Base-by-base conservation (phyloP, 2,888 invertebrate species). In the Andrena bicolor region DNA sequence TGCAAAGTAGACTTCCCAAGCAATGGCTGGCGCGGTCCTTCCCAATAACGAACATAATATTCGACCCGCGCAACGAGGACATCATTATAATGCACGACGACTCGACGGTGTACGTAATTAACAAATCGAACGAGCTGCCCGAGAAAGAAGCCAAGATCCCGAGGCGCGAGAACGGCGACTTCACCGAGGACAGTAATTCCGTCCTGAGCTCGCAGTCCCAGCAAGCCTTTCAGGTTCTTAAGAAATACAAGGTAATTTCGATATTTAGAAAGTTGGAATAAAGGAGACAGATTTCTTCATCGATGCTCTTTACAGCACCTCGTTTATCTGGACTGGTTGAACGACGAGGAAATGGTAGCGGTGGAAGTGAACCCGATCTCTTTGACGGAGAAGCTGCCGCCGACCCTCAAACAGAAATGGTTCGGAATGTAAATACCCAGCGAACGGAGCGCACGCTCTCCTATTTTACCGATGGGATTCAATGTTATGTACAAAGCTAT, bases 51-150 rank as follows among this genome's bases (percentile, higher is more conserved):
- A 95, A 96, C 75, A 95, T 98, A 30, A 92, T 94, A 1, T 95
- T 96, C 90, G 97, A 97, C 93, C 95, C 96, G 0, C 92, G 94
- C 0, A 95, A 96, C 86, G 94, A 96, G 0, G 94, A 96, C 89
- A 95, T 97, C 4, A 94, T 98, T 48, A 94, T 98, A 16, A 93
- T 97, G 71, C 96, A 97, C 80, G 97, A 98, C 90, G 97, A 97
- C 86, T 95, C 95, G 66, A 95, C 95, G 68, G 95, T 98, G 61
- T 96, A 96, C 93, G 94, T 96, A 35, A 92, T 96, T 41, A 94
- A 96, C 90, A 95, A 96, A 90, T 92, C 94, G 51, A 94, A 95
- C 93, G 94, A 94, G 73, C 89, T 94, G 68, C 92, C 94, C 0
- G 90, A 92, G 23, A 90, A 89, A 10, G 91, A 93, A 64, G 87